Evolutionary conservation across 2,888 invertebrate species (phyloP).

Genomic region (Heteropelma amictum): DNA sequence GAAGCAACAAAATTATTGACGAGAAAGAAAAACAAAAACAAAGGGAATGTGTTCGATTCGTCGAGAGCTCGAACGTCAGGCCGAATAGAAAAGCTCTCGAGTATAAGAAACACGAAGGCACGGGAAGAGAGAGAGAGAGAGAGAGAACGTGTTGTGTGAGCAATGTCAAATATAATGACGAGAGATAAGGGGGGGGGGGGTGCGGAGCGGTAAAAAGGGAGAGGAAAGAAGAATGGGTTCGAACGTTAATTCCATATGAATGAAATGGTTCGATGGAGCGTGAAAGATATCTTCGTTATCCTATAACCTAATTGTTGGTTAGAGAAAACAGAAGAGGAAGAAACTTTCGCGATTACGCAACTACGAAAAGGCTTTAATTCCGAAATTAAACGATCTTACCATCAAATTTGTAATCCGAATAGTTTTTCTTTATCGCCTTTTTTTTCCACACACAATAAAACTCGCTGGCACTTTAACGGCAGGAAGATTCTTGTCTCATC

Average conservation of each 20-base stretch:
- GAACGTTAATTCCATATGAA: conserved; percentile 35
- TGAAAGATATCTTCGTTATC: conserved; percentile 25
- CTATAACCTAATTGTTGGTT: conserved; percentile 54
- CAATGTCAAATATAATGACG: conserved; percentile 17
- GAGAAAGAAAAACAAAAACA: too few species aligned
- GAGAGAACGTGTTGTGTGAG: background rate
- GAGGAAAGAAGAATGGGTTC: conserved; percentile 4
- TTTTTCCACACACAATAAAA: background rate
- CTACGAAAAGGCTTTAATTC: conserved; percentile 33
- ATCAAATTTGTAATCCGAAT: conserved; percentile 57
- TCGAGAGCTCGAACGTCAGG: background rate
- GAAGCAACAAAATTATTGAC: too few species aligned
- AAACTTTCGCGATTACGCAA: conserved; percentile 54
- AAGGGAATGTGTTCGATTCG: too few species aligned
- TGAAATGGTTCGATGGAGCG: conserved; percentile 34
- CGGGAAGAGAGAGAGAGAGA: background rate
- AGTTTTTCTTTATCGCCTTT: conserved; percentile 44
- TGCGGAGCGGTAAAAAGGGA: background rate
- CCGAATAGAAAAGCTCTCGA: background rate
- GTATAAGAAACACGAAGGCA: background rate
- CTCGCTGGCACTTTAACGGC: conserved; percentile 56
- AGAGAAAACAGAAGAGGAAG: too few species aligned
- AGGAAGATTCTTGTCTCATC: conserved; percentile 45
- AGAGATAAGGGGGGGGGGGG: background rate
- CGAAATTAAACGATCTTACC: conserved; percentile 52